phyloP scores from a whole-genome alignment of 2,113 vertebrate genomes.

The Anhinga anhinga region DNA sequence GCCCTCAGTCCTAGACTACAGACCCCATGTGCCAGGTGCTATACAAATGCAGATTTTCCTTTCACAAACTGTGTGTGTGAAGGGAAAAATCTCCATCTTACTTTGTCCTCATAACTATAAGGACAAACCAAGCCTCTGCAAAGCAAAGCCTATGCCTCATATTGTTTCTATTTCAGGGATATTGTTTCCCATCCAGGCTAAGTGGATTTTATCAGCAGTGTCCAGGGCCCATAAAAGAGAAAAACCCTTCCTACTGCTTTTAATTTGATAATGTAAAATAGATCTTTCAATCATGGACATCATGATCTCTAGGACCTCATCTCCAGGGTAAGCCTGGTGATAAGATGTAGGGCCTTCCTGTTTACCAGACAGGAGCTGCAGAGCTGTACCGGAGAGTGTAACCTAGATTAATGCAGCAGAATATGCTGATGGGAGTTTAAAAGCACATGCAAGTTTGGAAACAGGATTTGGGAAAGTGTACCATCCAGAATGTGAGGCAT shows the following conservation, averaged over 20 bases:
- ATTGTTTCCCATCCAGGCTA: not conserved
- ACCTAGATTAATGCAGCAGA: not conserved
- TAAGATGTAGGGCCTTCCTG: not conserved
- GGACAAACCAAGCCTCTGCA: not conserved
- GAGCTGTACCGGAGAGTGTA: fast-evolving
- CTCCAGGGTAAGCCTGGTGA: not conserved
- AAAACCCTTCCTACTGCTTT: not conserved
- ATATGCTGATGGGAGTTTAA: not conserved
- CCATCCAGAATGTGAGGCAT: not conserved
- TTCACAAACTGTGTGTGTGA: not conserved
- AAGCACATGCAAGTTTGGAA: not conserved
- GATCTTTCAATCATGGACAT: not conserved
- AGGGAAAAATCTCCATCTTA: not conserved
- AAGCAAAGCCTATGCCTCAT: not conserved
- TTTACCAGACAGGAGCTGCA: not conserved
- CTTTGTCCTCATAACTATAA: not conserved
- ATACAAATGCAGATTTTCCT: not conserved
- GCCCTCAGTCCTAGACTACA: not conserved
- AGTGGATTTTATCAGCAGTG: not conserved
- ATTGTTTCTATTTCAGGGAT: not conserved
- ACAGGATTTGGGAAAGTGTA: not conserved
- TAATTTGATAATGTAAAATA: not conserved
- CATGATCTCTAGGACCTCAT: not conserved
- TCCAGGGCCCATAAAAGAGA: not conserved
- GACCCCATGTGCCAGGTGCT: not conserved